Base-by-base conservation (phyloP, 2,113 vertebrate genomes). In the Bucco capensis region DNA sequence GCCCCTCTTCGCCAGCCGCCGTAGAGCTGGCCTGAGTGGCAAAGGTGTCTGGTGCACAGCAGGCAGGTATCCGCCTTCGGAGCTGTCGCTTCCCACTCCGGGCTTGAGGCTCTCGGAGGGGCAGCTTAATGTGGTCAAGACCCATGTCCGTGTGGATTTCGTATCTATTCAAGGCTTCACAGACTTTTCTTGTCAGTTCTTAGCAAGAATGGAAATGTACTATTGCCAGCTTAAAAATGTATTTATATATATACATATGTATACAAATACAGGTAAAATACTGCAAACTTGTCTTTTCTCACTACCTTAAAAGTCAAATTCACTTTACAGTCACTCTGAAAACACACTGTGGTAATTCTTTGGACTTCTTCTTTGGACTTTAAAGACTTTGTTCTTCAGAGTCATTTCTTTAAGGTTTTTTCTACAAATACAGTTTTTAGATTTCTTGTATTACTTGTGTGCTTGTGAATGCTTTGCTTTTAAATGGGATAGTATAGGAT, bases 111-210 rank as follows among this genome's bases (percentile, higher is more conserved):
- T 28, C 18, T 5, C 5, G 1, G 46, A 4, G 18, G 5, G 5
- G 24, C 4, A 8, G 5, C 19, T 30, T 42, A 28, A 6, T 1
- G 16, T 2, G 7, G 9, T 10, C 33, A 2, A 33, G 19, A 30
- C 2, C 2, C 31, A 17, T 21, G 17, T 31, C 23, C 31, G 3
- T 5, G 33, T 3, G 40, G 7, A 1, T 47, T 61, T 66, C 12
- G 0, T 7, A 1, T 5, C 19, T 24, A 4, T 14, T 28, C 18
- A 19, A 10, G 24, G 12, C 19, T 75, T 35, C 49, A 2, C 1
- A 25, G n/a, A 6, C 16, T 30, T 44, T 14, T 17, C 23, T 8
- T 8, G 3, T n/a, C 37, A 4, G 21, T 8, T 17, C 8, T 11
- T 4, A 24, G 31, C 28, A 31, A 27, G 33, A 51, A 7, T 2